Evolutionary conservation across 2,113 vertebrate genomes (phyloP).

Genomic region (Hypanus sabinus): DNA sequence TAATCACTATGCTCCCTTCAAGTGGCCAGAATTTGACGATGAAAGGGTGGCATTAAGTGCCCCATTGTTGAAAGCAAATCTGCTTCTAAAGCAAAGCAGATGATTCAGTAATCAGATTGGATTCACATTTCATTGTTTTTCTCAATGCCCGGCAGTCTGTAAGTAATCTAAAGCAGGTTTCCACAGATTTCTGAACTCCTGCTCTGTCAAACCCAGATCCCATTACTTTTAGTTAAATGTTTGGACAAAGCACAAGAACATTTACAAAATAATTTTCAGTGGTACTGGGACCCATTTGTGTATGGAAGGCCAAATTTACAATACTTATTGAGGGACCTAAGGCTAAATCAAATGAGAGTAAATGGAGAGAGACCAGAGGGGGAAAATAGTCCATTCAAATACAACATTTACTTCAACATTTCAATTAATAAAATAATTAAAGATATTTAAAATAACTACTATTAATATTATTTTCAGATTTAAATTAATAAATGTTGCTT

Average conservation of each 20-base stretch:
- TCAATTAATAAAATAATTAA: background rate
- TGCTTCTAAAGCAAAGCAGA: background rate
- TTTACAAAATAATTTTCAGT: background rate
- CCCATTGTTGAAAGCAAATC: background rate
- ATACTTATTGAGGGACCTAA: background rate
- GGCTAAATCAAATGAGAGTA: too few species aligned
- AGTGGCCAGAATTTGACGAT: background rate
- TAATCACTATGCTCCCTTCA: background rate
- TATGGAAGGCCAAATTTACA: background rate
- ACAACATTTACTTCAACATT: background rate
- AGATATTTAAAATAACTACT: background rate
- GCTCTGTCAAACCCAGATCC: background rate
- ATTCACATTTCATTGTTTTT: background rate
- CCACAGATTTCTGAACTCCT: background rate
- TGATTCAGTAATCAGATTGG: background rate
- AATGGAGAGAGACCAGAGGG: background rate
- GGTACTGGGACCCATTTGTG: background rate
- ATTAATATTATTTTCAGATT: background rate
- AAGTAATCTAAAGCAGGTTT: constrained; percentile 10
- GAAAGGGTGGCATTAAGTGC: background rate
- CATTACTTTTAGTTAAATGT: background rate
- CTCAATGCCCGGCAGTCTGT: background rate
- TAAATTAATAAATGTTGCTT: background rate
- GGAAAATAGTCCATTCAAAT: background rate
- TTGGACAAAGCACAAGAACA: background rate